Conservation (phyloP, 2,888 invertebrate genomes). For the Lasiommata megera region DNA sequence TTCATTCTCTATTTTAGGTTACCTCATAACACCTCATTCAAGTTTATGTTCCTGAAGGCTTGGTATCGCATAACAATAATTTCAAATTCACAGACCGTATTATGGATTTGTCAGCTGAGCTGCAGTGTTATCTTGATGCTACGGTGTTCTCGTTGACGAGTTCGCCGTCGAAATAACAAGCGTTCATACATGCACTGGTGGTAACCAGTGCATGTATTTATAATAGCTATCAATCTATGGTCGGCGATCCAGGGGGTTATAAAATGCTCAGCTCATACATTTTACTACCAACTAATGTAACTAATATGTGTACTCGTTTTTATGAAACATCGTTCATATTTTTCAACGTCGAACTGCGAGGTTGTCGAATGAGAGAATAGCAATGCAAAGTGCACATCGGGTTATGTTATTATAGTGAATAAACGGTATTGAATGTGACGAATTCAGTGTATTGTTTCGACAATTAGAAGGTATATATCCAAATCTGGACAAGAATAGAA, state of each 20-base stretch:
- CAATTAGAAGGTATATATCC: not conserved
- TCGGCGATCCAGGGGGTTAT: too few relatives aligned
- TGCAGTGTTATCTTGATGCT: not conserved
- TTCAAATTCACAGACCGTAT: not conserved
- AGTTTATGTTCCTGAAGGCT: slow-evolving; percentile 5
- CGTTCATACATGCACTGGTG: not conserved
- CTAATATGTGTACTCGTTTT: too few relatives aligned
- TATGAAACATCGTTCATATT: not conserved
- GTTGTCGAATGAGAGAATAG: not conserved
- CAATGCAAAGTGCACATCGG: not conserved
- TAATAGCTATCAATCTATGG: too few relatives aligned
- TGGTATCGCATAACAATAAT: not conserved
- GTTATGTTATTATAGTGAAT: not conserved
- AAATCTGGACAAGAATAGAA: not conserved
- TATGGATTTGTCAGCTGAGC: slow-evolving; percentile 7
- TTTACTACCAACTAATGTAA: too few relatives aligned
- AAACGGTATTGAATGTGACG: slow-evolving; percentile 1
- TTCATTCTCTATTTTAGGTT: not conserved
- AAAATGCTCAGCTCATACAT: too few relatives aligned
- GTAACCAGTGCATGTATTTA: too few relatives aligned
- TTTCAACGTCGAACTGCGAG: not conserved
- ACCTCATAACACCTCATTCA: not conserved
- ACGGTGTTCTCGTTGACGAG: not conserved
- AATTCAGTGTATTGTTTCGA: not conserved
- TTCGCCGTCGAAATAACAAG: not conserved